Base-by-base conservation (phyloP, 2,888 invertebrate genomes). In the Ditula angustiorana region DNA sequence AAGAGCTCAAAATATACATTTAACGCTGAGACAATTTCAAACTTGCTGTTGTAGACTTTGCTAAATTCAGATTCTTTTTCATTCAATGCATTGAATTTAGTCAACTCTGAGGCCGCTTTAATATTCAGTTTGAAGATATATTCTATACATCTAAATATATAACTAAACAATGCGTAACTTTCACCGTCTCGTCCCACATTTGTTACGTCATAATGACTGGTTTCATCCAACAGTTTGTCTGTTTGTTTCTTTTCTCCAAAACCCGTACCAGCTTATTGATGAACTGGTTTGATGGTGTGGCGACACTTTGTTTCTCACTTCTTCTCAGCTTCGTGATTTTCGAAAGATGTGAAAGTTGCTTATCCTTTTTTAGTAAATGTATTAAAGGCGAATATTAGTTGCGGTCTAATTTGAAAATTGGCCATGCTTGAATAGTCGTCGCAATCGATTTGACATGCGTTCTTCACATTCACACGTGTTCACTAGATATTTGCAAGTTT, bases 161-260 rank as follows among this genome's bases (percentile, higher is more conserved):
- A 41, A 46, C 63, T 46, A 52, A 58, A 64, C 64, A 58, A 59
- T 59, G 58, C 59, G 28, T 53, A 64, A 64, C 64, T 64, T 64
- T 64, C 64, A 44, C 64, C 53, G 69, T 61, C 55, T 73, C 74
- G 78, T 77, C 80, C 80, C 81, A 83, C 83, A 77, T 78, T 67
- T 67, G 67, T 67, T 67, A 59, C 62, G 59, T 67, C 50, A 61
- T 60, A 41, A 53, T 33, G 55, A 56, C 65, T 55, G 49, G 60
- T 50, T 41, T 49, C 58, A 46, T 59, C 33, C 53, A 30, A 50
- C 56, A 23, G 28, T 63, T 21, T 47, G 53, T 61, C 53, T 59
- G 37, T 61, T 19, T 44, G 28, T 26, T 59, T 64, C 35, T 57
- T 57, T 57, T 63, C 57, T 63, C 63, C 57, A 52, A 63, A 63